Conservation (phyloP, 2,797 vertebrate species). For the Myiotriccus ornatus region DNA sequence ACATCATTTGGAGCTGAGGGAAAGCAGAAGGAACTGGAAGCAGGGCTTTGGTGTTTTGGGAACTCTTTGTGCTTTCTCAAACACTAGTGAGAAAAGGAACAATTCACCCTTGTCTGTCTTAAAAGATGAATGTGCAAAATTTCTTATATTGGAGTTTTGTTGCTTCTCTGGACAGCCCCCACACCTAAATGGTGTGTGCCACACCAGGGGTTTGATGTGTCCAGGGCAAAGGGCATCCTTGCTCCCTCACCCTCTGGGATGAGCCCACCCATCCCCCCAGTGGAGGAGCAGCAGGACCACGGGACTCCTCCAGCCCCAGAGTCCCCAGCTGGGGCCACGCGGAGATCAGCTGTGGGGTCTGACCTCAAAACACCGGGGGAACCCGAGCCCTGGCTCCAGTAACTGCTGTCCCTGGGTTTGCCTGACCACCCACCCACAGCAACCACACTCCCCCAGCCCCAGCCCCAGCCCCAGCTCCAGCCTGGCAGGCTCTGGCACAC, state of each 20-base stretch:
- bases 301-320: background rate
- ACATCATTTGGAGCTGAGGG: slow-evolving; percentile 1
- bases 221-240: background rate
- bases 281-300: accelerated
- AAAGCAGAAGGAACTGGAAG: background rate
- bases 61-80: background rate
- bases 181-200: accelerated
- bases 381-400: background rate
- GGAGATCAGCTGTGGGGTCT: background rate
- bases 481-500: background rate
- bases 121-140: background rate
- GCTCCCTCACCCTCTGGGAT: background rate
- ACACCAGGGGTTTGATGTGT: accelerated
- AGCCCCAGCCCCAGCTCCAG: background rate
- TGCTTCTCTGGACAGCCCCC: background rate
- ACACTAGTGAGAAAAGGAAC: background rate
- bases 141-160: background rate
- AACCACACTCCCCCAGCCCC: background rate
- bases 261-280: background rate
- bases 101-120: background rate
- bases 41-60: background rate
- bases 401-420: background rate
- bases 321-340: accelerated
- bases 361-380: background rate
- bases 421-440: slow-evolving; percentile 17